Evolutionary conservation across 2,797 vertebrate species (phyloP), one percentile per base, ranked within the genome.

Genomic region (Amphiprion clarkii): DNA sequence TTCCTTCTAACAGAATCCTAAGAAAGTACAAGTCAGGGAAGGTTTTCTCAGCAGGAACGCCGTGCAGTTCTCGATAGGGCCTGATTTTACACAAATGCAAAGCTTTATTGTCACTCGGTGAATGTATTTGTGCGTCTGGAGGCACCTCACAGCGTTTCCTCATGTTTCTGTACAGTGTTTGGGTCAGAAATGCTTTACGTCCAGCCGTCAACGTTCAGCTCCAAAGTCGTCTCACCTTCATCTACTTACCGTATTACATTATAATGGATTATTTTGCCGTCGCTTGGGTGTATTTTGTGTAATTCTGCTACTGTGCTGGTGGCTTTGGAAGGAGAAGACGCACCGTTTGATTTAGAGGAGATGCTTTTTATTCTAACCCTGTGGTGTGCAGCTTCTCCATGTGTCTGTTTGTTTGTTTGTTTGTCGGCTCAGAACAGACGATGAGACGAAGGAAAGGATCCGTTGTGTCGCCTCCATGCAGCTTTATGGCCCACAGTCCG

Each of bases 291-390:
- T 83, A 58, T 96, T 92, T 94, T 94, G 92, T 92, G 84, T 95
- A 93, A 90, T 88, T 84, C 80, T 94, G 95, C 95, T 96, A 95
- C 94, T 95, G 92, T 96, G 94, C 95, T 93, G 71, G 48, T 48
- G 94, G 92, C 80, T 78, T 90, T 93, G 83, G 27, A 64, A 64
- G 31, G 2, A 65, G 61, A 71, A 70, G 67, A 75, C 59, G 78
- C 33, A 8, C 33, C 33, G 33, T 33, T 33, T 8, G 33, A 33
- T 6, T 33, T 33, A 8, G 67, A 63, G 67, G 56, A 65, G 64
- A 10, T 16, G 27, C 2, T 27, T 27, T 27, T 3, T 46, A n/a
- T 56, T 61, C 73, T 21, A 67, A 72, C 44, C 36, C 44, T 67
- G 78, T 83, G 67, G 59, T 39, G 54, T 62, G 74, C 58, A 36